Percentiles rank a stretch among this genome's conserved stretches.
These are phyloP conservation scores for Balearica regulorum DNA, from an alignment of 2,797 vertebrate species.

Conservation along the genomic window DNA sequence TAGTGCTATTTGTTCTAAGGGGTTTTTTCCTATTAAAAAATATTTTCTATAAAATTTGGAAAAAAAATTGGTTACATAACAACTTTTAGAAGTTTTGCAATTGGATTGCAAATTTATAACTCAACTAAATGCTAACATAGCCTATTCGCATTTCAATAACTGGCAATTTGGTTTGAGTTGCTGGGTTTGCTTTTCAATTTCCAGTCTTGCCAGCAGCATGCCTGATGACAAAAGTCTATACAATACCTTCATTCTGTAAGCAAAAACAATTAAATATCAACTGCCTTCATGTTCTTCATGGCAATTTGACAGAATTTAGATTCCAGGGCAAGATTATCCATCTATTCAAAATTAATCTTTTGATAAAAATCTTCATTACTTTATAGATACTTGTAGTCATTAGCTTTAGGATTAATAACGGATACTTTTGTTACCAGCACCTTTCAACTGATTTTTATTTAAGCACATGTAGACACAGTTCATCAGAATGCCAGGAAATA, in stretches of 20 bases:
- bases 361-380: not conserved
- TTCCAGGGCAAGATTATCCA: not conserved
- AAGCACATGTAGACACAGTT: not conserved
- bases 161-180: not conserved
- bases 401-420: not conserved
- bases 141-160: too few species aligned
- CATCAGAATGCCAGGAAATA: not conserved
- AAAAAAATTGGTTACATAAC: not conserved
- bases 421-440: not conserved
- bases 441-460: not conserved
- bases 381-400: not conserved
- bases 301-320: not conserved
- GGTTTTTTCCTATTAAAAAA: not conserved
- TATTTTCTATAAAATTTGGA: not conserved
- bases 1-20: not conserved
- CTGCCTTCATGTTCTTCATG: not conserved
- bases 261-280: not conserved
- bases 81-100: not conserved
- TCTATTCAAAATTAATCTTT: not conserved
- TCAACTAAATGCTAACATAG: not conserved
- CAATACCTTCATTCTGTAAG: not conserved
- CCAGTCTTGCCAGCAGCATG: not conserved
- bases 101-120: not conserved
- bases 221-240: not conserved
- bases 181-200: not conserved